A percentile compares a stretch with the other conserved stretches of the same genome.
Conservation (phyloP, 1,140 invertebrate genomes). For the Stenopsyche tienmushanensis region DNA sequence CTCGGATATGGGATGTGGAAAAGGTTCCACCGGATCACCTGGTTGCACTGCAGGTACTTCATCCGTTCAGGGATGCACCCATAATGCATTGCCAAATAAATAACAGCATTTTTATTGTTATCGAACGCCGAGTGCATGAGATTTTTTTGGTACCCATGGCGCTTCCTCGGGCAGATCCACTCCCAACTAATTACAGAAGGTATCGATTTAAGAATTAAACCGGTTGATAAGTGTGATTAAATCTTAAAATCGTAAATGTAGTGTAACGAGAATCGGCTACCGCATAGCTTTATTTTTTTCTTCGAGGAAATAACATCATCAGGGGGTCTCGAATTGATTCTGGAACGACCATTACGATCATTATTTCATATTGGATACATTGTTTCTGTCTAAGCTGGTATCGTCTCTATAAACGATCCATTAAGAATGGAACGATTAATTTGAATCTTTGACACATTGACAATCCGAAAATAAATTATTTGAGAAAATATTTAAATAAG, state of each 20-base stretch:
- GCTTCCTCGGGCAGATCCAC: no score
- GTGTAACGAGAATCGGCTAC: conserved; percentile 16
- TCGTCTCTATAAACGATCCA: no score
- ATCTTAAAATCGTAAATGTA: neutral
- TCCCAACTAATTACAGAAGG: no score
- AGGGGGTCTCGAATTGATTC: conserved; percentile 10
- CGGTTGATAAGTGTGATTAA: neutral
- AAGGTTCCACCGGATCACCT: conserved; percentile 13
- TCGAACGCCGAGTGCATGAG: neutral
- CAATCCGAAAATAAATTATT: no score
- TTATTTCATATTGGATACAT: no score
- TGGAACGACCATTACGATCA: conserved; percentile 5
- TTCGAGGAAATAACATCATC: conserved; percentile 21
- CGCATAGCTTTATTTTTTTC: conserved; percentile 1
- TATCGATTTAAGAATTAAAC: neutral
- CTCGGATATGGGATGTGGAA: conserved; percentile 5
- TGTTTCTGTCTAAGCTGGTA: no score
- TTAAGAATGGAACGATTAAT: no score
- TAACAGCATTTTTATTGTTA: no score
- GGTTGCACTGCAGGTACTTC: conserved; percentile 7
- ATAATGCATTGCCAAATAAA: neutral
- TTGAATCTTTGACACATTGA: no score
- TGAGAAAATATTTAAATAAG: no score
- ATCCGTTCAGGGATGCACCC: conserved; percentile 11
- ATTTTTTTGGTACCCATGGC: no score